Percentiles rank a stretch among this genome's conserved stretches.
Conservation (phyloP, 2,888 invertebrate genomes). For the Tineola bisselliella region DNA sequence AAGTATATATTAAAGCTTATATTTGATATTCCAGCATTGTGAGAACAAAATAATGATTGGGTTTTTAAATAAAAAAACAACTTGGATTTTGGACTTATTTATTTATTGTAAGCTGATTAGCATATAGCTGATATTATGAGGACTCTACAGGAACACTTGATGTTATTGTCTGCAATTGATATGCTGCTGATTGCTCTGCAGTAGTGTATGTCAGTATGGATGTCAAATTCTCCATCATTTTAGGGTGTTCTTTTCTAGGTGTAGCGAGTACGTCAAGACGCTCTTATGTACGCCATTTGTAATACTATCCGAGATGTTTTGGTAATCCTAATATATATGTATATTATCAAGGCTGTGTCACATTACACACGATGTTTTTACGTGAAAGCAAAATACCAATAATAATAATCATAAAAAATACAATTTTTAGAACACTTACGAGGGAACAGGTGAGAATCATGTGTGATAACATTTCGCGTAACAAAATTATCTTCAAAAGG, state of each 20-base stretch:
- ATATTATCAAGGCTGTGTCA: constrained; percentile 51
- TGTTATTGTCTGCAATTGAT: constrained; percentile 36
- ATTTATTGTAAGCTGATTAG: constrained; percentile 29
- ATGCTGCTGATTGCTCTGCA: constrained; percentile 17
- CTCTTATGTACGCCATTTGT: constrained; percentile 30
- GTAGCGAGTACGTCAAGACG: constrained; percentile 48
- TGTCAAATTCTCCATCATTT: constrained; percentile 45
- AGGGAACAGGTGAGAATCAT: constrained; percentile 65
- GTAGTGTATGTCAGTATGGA: constrained; percentile 25
- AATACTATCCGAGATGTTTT: constrained; percentile 42
- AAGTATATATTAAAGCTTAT: constrained; percentile 62
- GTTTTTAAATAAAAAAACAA: constrained; percentile 52
- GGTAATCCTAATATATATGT: constrained; percentile 48
- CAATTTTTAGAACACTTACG: constrained; percentile 66
- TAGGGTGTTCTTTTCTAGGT: constrained; percentile 69
- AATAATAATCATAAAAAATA: constrained; percentile 53
- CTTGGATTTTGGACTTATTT: constrained; percentile 59
- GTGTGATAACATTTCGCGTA: constrained; percentile 36
- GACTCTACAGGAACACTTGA: constrained; percentile 8
- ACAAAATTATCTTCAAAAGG: background rate
- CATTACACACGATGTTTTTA: constrained; percentile 61
- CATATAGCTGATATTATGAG: background rate
- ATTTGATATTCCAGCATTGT: constrained; percentile 67
- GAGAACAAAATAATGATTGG: constrained; percentile 54
- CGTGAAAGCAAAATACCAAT: constrained; percentile 54